phyloP scores from a whole-genome alignment of 2,113 vertebrate genomes.

The pig (Sus scrofa) region T2T-Sscrofa CM000823.6:27741501-27742000 shows the following conservation, averaged over 20 bases:
- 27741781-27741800: constrained; percentile 85
- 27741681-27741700: constrained; percentile 93
- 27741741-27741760: constrained; percentile 96
- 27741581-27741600: constrained; percentile 89
- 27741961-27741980: constrained; percentile 98
- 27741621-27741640: constrained; percentile 89
- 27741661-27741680: constrained; percentile 91
- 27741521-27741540: constrained; percentile 86
- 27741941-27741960: constrained; percentile 94
- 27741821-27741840: constrained; percentile 88
- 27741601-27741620: constrained; percentile 89
- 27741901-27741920: constrained; percentile 84
- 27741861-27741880: constrained; percentile 75
- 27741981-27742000: constrained; percentile 98
- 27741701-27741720: constrained; percentile 93
- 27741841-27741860: constrained; percentile 88
- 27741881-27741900: constrained; percentile 80
- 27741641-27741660: constrained; percentile 92
- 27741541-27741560: constrained; percentile 91
- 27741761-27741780: constrained; percentile 93
- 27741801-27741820: constrained; percentile 87
- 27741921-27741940: constrained; percentile 72
- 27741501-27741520: constrained; percentile 88
- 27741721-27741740: constrained; percentile 97
- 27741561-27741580: constrained; percentile 90